These are phyloP conservation scores for Heliconius aoede DNA, from an alignment of 2,888 invertebrate species.

Conservation along the genomic window DNA sequence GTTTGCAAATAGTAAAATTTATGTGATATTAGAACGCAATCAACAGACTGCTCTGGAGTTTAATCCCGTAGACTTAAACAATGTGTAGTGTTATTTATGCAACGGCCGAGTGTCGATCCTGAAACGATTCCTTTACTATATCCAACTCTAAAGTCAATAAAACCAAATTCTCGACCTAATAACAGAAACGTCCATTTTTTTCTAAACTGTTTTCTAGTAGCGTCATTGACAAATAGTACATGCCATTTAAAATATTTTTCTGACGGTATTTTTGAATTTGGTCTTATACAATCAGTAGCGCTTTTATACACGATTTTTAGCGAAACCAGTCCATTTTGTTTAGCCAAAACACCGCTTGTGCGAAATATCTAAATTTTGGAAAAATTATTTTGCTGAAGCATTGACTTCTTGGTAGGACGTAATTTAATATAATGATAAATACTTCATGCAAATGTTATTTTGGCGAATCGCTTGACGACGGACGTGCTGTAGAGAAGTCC, in stretches of 20 bases:
- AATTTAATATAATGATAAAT: slow-evolving; percentile 60
- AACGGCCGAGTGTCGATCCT: slow-evolving; percentile 50
- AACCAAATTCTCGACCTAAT: slow-evolving; percentile 79
- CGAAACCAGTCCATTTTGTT: slow-evolving; percentile 82
- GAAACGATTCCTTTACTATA: slow-evolving; percentile 68
- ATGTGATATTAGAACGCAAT: slow-evolving; percentile 75
- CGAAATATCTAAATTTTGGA: slow-evolving; percentile 69
- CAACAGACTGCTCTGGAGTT: slow-evolving; percentile 73
- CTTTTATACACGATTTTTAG: slow-evolving; percentile 82
- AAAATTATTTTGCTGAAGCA: slow-evolving; percentile 79
- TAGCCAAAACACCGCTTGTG: slow-evolving; percentile 81
- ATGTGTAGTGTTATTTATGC: slow-evolving; percentile 31
- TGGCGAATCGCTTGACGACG: slow-evolving; percentile 66
- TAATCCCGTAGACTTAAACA: slow-evolving; percentile 49
- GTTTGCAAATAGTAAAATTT: slow-evolving; percentile 76
- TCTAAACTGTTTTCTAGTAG: slow-evolving; percentile 81
- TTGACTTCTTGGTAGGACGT: slow-evolving; percentile 65
- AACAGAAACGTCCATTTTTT: slow-evolving; percentile 83
- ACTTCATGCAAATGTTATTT: slow-evolving; percentile 60
- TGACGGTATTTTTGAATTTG: slow-evolving; percentile 78
- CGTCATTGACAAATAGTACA: slow-evolving; percentile 70
- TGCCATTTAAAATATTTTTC: slow-evolving; percentile 81
- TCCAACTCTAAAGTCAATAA: slow-evolving; percentile 73
- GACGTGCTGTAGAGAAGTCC: slow-evolving; percentile 61
- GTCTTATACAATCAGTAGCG: slow-evolving; percentile 81